phyloP scores from a whole-genome alignment of 2,797 vertebrate genomes.

The Odontamblyopus rebecca region DNA sequence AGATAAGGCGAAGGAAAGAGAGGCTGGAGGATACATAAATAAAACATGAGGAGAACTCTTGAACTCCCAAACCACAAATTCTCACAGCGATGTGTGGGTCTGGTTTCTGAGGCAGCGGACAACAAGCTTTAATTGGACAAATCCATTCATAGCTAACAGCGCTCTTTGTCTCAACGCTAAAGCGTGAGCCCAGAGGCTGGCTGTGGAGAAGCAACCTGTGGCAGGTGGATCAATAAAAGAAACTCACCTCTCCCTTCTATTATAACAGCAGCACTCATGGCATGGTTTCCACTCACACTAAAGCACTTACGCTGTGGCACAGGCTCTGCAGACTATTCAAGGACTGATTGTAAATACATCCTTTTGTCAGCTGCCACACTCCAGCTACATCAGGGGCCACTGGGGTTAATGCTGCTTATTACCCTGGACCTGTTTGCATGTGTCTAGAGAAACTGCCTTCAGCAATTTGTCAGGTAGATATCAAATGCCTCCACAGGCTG shows the following conservation, averaged over 20 bases:
- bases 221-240: constrained; percentile 58
- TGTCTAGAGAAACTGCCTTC: constrained; percentile 48
- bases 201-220: constrained; percentile 41
- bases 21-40: constrained; percentile 67
- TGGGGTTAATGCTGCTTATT: constrained; percentile 51
- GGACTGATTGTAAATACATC: constrained; percentile 38
- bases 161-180: constrained; percentile 21
- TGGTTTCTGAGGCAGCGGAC: constrained; percentile 13
- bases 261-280: constrained; percentile 40
- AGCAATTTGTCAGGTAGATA: constrained; percentile 33
- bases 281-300: constrained; percentile 49
- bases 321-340: constrained; percentile 24
- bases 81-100: constrained; percentile 47
- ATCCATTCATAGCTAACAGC: constrained; percentile 23
- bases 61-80: constrained; percentile 39
- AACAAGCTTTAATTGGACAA: constrained; percentile 45
- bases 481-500: constrained; percentile 41
- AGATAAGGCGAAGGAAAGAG: constrained; percentile 65
- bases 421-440: constrained; percentile 41
- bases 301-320: constrained; percentile 38
- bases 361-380: constrained; percentile 25
- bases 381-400: constrained; percentile 20
- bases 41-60: constrained; percentile 70
- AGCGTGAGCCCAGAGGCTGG: constrained; percentile 24
- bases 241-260: constrained; percentile 37